Evolutionary conservation across 2,888 invertebrate genomes (phyloP).

Genomic region (Bhutanitis thaidina): DNA sequence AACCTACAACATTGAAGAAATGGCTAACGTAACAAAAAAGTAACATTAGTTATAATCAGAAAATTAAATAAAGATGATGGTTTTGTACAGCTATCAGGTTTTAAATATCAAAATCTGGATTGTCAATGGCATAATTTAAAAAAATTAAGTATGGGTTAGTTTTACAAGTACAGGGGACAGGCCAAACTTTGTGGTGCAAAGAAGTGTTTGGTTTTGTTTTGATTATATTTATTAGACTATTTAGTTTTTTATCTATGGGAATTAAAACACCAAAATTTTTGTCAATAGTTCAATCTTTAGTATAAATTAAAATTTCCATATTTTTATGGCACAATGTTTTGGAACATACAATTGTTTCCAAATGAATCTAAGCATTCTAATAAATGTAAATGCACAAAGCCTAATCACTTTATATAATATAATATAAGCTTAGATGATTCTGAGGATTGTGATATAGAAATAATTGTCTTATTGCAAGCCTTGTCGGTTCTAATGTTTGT

Average conservation of each 20-base stretch:
- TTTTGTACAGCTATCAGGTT: no score
- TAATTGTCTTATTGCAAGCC: slow-evolving; percentile 52
- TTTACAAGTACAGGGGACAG: background rate
- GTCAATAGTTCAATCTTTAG: no score
- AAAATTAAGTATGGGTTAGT: no score
- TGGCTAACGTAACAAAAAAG: no score
- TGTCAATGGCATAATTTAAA: no score
- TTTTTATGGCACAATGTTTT: background rate
- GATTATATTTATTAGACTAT: background rate
- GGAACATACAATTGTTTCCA: background rate
- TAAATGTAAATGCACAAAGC: slow-evolving; percentile 5
- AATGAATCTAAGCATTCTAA: background rate
- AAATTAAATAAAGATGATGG: no score
- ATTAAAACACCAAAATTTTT: background rate
- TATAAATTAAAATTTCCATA: no score
- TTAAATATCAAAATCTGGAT: no score
- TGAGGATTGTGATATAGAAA: slow-evolving; percentile 65
- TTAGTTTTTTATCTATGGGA: background rate
- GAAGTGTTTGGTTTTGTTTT: slow-evolving; percentile 3
- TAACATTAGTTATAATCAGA: no score
- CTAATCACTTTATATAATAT: slow-evolving; percentile 12
- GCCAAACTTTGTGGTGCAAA: background rate
- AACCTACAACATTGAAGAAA: no score
- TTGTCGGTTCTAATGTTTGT: slow-evolving; percentile 24
- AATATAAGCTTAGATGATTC: slow-evolving; percentile 28